Conservation (phyloP, 2,888 invertebrate genomes). For the Cheilosia pagana region DNA sequence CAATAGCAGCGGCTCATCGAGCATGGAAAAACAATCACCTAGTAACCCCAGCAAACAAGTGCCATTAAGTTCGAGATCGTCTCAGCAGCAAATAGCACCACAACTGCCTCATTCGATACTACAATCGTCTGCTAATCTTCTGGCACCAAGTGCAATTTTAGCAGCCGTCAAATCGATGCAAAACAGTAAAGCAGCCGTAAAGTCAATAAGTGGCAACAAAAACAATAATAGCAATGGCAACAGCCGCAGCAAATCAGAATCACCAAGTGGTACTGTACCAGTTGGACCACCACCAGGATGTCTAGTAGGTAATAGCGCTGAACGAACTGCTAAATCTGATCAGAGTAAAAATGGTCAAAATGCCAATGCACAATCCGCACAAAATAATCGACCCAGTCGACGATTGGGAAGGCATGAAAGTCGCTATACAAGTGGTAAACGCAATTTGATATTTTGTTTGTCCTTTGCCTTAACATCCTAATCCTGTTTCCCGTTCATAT, state of each 20-base stretch:
- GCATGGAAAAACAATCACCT: slow-evolving; percentile 65
- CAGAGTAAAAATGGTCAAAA: slow-evolving; percentile 74
- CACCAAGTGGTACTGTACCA: slow-evolving; percentile 55
- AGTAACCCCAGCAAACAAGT: slow-evolving; percentile 62
- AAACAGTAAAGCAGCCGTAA: slow-evolving; percentile 40
- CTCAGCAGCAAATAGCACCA: slow-evolving; percentile 35
- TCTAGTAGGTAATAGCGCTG: slow-evolving; percentile 73
- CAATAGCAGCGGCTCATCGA: slow-evolving; percentile 68
- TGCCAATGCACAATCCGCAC: slow-evolving; percentile 74
- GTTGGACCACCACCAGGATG: slow-evolving; percentile 54
- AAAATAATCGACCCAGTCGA: slow-evolving; percentile 76
- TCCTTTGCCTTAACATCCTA: background rate
- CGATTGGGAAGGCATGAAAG: slow-evolving; percentile 78
- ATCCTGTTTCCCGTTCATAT: slow-evolving; percentile 7
- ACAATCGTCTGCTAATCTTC: slow-evolving; percentile 66
- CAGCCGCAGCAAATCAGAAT: slow-evolving; percentile 66
- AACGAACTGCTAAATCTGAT: slow-evolving; percentile 70
- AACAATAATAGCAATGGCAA: slow-evolving; percentile 52
- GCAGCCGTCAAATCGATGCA: slow-evolving; percentile 76
- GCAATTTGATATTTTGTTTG: slow-evolving; percentile 72
- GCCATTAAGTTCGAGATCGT: slow-evolving; percentile 63
- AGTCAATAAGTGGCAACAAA: slow-evolving; percentile 46
- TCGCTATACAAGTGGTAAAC: slow-evolving; percentile 79
- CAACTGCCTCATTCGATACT: slow-evolving; percentile 48
- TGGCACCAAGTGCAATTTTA: slow-evolving; percentile 77